Base-by-base conservation (phyloP, 2,113 vertebrate species). In the Dasyprocta punctata region DNA sequence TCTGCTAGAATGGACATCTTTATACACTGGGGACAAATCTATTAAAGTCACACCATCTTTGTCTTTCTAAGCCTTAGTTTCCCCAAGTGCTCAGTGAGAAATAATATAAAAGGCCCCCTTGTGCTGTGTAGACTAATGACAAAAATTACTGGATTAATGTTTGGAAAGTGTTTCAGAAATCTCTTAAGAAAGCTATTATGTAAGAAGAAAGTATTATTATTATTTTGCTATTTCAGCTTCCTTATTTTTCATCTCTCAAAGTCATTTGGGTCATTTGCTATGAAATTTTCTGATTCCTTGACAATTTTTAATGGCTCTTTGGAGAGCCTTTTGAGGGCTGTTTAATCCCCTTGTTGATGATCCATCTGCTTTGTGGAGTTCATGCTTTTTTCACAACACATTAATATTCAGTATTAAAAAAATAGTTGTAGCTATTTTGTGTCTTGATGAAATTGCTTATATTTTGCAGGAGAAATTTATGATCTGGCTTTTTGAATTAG, bases 231-330 rank as follows among this genome's bases (percentile, higher is more conserved):
- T 94, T 97, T 94, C 94, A 91, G 89, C 94, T 86, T 95, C 73
- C 73, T 97, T 96, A 90, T 94, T 97, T 98, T 96, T 97, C 96
- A 97, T 97, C 91, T 96, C 94, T 98, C 97, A 96, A 97, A 98
- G 97, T 97, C 97, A 97, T 96, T 95, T 97, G 97, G 97, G 97
- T 97, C 97, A 97, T 97, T 98, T 97, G 85, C 97, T 95, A 90
- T 96, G 90, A 96, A 92, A 97, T 97, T 97, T 97, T 97, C 96
- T 97, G 96, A 96, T 97, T 97, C 95, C 95, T 96, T 97, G 97
- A 97, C 94, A 94, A 82, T 97, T 97, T 98, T 92, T 97, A 97
- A 97, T 97, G 95, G 96, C 94, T 95, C 96, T 97, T 97, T 28
- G 80, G 97, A 97, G 96, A 97, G 89, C 49, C 89, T 88, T 97